These are phyloP conservation scores for Glaucidium brasilianum DNA, from an alignment of 2,113 vertebrate genomes.

Conservation along the genomic window DNA sequence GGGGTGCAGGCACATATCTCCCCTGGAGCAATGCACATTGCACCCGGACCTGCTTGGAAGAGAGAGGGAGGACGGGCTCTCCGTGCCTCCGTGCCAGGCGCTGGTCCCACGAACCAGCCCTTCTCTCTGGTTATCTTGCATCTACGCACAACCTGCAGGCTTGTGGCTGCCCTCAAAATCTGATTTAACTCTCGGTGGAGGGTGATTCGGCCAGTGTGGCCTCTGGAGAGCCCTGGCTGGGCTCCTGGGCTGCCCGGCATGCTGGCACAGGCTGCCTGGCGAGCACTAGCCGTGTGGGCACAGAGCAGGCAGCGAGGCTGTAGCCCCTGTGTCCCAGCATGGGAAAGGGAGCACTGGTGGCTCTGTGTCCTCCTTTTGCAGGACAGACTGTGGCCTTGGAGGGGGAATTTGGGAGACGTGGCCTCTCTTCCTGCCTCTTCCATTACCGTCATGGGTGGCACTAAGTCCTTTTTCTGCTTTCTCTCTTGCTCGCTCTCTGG, in stretches of 20 bases:
- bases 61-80: neutral
- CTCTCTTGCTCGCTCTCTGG: neutral
- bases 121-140: neutral
- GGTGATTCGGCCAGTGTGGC: neutral
- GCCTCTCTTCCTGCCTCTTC: neutral
- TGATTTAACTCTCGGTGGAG: fast-evolving
- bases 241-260: neutral
- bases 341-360: neutral
- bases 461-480: neutral
- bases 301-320: neutral
- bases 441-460: neutral
- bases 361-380: neutral
- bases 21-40: neutral
- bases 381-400: neutral
- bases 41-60: neutral
- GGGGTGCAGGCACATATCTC: neutral
- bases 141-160: neutral
- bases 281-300: neutral
- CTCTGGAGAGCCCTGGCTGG: neutral
- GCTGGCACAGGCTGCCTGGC: neutral
- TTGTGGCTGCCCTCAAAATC: neutral
- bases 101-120: neutral
- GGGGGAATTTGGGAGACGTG: neutral
- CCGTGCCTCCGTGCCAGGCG: neutral
- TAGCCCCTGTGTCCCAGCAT: neutral